phyloP scores from a whole-genome alignment of 92 coral and sea anemone genomes.

The Phenganax subtilis region DNA sequence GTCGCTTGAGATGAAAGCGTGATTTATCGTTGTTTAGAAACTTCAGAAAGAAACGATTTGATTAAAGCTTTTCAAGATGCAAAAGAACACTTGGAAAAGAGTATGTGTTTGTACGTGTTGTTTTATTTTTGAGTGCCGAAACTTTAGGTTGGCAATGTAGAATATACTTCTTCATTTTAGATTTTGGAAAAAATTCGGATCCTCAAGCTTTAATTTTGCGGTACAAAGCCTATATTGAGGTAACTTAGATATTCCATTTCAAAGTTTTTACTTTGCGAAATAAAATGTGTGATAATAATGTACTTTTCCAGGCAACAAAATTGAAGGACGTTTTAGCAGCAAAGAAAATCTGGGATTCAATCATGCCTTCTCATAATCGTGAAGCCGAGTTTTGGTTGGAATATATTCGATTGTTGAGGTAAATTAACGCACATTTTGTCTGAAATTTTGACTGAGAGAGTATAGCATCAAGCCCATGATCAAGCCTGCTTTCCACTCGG shows the following conservation, averaged over 20 bases:
- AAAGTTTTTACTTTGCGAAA: neutral
- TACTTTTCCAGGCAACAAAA: constrained; percentile 63
- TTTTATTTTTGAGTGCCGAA: neutral
- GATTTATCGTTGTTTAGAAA: constrained; percentile 47
- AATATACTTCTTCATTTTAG: constrained; percentile 33
- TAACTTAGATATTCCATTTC: neutral
- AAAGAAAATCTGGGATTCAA: constrained; percentile 70
- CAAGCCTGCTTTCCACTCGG: too few species aligned
- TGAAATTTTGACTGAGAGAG: neutral
- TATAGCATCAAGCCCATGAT: neutral
- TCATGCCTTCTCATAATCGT: constrained; percentile 70
- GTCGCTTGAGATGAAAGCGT: neutral
- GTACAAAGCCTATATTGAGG: constrained; percentile 91
- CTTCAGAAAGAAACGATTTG: constrained; percentile 60
- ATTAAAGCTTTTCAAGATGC: constrained; percentile 71
- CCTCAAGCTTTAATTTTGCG: constrained; percentile 59
- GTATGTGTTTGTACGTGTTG: constrained; percentile 51
- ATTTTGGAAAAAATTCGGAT: constrained; percentile 80
- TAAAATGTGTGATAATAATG: neutral
- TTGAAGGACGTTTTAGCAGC: constrained; percentile 65
- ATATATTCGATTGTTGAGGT: constrained; percentile 79
- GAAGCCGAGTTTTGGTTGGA: constrained; percentile 94
- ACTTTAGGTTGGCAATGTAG: neutral
- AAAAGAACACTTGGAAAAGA: constrained; percentile 62
- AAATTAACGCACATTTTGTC: neutral